phyloP scores from a whole-genome alignment of 1,140 invertebrate species.

The Pseudomyrmex flavicornis region DNA sequence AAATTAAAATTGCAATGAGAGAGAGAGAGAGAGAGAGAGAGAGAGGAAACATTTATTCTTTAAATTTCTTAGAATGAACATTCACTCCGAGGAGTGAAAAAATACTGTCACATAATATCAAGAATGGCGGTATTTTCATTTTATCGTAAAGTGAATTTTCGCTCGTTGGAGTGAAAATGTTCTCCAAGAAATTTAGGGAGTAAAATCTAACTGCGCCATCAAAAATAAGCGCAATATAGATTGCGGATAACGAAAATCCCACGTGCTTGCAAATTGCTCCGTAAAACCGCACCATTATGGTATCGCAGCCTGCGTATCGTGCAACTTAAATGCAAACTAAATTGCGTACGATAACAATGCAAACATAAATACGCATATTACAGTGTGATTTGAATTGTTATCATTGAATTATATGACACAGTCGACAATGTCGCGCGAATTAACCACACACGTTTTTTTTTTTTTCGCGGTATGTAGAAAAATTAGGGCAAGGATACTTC shows the following conservation, averaged over 20 bases:
- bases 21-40: no score
- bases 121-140: no score
- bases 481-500: background rate
- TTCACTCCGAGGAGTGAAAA: no score
- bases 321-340: constrained; percentile 26
- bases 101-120: no score
- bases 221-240: background rate
- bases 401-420: constrained; percentile 11
- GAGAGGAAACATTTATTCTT: no score
- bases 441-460: background rate
- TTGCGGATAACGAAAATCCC: background rate
- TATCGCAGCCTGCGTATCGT: background rate
- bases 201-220: background rate
- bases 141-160: no score
- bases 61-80: no score
- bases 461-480: no score
- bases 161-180: no score
- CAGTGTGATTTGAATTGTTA: background rate
- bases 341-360: constrained; percentile 8
- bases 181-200: background rate
- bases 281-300: background rate
- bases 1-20: no score
- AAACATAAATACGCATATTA: background rate
- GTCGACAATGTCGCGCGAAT: background rate
- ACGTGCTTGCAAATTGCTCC: background rate